phyloP scores from a whole-genome alignment of 2,113 vertebrate genomes.

The Cygnus atratus region DNA sequence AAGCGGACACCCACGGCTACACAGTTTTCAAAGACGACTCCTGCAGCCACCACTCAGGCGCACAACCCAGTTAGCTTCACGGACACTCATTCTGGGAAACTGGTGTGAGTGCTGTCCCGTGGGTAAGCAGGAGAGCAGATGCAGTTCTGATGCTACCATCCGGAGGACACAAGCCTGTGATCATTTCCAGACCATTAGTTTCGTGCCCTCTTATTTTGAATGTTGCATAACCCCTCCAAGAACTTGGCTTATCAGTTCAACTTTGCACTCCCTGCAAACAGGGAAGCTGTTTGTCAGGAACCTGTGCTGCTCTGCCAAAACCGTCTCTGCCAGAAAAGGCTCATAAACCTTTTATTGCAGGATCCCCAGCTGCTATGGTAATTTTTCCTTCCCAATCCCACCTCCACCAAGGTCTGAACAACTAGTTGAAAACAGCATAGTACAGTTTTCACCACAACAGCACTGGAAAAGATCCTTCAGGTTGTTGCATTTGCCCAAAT shows the following conservation, averaged over 20 bases:
- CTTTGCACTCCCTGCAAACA: conserved; percentile 59
- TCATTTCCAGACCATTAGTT: conserved; percentile 22
- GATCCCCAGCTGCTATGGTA: not conserved
- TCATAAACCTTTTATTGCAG: conserved; percentile 47
- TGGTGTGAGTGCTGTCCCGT: not conserved
- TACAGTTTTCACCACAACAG: not conserved
- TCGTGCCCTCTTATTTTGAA: not conserved
- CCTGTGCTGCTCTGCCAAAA: conserved; percentile 33
- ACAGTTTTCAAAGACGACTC: not conserved
- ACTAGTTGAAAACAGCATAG: not conserved
- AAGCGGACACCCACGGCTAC: not conserved
- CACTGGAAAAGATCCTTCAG: not conserved
- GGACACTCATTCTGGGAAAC: not conserved
- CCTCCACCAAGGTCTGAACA: not conserved
- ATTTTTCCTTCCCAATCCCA: not conserved
- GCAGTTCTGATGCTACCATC: not conserved
- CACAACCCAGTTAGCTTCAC: not conserved
- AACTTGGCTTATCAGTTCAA: conserved; percentile 62
- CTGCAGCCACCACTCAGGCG: not conserved
- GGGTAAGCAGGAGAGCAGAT: not conserved
- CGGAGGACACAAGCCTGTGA: not conserved
- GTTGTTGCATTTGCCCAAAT: not conserved
- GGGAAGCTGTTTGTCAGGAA: conserved; percentile 54
- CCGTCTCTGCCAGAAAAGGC: not conserved
- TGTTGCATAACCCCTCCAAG: conserved; percentile 33